phyloP scores from a whole-genome alignment of 2,797 vertebrate species.

The Avahi laniger region DNA sequence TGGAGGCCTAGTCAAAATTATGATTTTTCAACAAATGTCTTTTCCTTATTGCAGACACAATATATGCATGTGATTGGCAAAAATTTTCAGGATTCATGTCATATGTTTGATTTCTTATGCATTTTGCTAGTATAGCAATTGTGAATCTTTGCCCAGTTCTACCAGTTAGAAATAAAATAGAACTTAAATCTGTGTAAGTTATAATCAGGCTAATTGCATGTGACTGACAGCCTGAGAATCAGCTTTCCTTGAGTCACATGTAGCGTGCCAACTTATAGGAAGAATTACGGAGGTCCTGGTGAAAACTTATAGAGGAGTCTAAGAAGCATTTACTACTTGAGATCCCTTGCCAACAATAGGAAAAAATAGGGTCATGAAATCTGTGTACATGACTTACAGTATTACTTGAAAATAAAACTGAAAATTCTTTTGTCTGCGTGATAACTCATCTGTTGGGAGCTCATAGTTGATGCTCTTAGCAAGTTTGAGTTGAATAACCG shows the following conservation, averaged over 20 bases:
- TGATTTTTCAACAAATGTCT: not conserved
- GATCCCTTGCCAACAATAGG: not conserved
- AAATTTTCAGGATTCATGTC: not conserved
- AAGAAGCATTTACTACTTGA: not conserved
- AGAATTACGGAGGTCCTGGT: not conserved
- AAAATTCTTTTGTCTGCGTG: not conserved
- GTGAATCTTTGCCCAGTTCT: not conserved
- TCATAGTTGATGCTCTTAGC: not conserved
- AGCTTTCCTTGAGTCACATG: not conserved
- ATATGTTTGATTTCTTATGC: not conserved
- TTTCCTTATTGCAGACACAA: not conserved
- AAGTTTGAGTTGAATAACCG: not conserved
- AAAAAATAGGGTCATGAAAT: not conserved
- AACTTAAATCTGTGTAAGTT: not conserved
- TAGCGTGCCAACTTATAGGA: not conserved
- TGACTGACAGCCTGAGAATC: not conserved
- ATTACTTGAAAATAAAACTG: not conserved
- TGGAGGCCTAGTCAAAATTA: not conserved
- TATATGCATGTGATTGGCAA: not conserved
- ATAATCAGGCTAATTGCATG: not conserved
- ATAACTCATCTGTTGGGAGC: not conserved
- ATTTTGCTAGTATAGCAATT: not conserved
- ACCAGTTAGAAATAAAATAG: not conserved
- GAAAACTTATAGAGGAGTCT: not conserved
- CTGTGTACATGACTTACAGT: not conserved